A percentile compares a stretch with the other conserved stretches of the same genome.
Evolutionary conservation across 2,888 invertebrate genomes (phyloP).

Genomic region (Cryptocephalus primarius): DNA sequence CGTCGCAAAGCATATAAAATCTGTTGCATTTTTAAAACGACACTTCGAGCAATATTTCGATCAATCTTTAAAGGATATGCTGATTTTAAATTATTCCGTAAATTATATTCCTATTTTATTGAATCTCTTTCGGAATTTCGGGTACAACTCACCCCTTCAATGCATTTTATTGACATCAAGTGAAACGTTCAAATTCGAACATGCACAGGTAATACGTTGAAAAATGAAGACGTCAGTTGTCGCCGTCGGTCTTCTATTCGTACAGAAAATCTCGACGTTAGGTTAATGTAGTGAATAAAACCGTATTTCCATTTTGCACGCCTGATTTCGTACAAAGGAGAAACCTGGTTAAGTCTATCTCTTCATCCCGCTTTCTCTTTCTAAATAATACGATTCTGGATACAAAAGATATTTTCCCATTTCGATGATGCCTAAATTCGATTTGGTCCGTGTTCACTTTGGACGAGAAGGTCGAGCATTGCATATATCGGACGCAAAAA

Average conservation of each 20-base stretch:
- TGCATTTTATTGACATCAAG: too few species aligned
- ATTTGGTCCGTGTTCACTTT: not conserved
- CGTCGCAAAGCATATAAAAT: too few species aligned
- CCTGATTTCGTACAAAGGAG: constrained; percentile 19
- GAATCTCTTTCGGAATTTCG: too few species aligned
- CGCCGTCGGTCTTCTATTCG: constrained; percentile 7
- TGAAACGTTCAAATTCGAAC: too few species aligned
- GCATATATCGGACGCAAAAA: too few species aligned
- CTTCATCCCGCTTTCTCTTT: constrained; percentile 3
- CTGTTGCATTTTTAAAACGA: too few species aligned
- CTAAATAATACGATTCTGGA: constrained; percentile 16
- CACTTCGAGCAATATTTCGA: too few species aligned
- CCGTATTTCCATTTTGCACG: constrained; percentile 24
- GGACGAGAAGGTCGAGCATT: too few species aligned
- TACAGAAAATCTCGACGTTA: constrained; percentile 23
- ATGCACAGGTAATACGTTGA: not conserved
- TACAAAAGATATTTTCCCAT: constrained; percentile 13
- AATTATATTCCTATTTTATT: too few species aligned
- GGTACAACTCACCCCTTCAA: too few species aligned
- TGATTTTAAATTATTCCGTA: too few species aligned
- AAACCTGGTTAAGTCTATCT: constrained; percentile 21
- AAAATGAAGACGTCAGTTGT: not conserved
- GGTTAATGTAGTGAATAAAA: constrained; percentile 25
- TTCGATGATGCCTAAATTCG: not conserved
- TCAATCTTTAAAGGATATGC: too few species aligned